Evolutionary conservation across 2,888 invertebrate genomes (phyloP).

Genomic region (Microctonus brassicae): DNA sequence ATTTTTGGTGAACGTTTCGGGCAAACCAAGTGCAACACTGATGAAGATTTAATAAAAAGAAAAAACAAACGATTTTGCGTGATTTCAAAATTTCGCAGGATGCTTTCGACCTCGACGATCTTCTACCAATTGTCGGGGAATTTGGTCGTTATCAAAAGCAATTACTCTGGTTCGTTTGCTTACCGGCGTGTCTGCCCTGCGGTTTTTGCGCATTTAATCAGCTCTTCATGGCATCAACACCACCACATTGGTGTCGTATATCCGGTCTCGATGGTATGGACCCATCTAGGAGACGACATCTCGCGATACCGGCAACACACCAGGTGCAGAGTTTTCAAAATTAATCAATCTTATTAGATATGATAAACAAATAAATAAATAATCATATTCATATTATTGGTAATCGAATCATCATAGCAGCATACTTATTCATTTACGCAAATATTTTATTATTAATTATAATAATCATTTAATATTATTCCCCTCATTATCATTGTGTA

Average conservation of each 20-base stretch:
- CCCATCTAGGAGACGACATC: conserved; percentile 69
- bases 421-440: neutral
- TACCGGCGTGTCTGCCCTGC: conserved; percentile 91
- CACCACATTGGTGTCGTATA: conserved; percentile 87
- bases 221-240: conserved; percentile 90
- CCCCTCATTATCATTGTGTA: neutral
- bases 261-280: conserved; percentile 74
- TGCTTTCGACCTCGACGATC: conserved; percentile 85
- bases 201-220: conserved; percentile 95
- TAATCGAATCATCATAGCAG: neutral
- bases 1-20: neutral
- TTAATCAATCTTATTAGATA: neutral
- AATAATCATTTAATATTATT: neutral
- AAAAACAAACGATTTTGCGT: conserved; percentile 8
- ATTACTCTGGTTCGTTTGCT: conserved; percentile 86
- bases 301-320: conserved; percentile 75
- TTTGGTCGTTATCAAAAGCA: conserved; percentile 91
- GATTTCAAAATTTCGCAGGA: conserved; percentile 62
- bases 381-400: neutral
- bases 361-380: neutral
- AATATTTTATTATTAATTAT: too few relatives aligned
- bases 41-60: neutral
- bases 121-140: conserved; percentile 88
- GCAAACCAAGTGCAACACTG: neutral
- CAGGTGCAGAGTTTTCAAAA: conserved; percentile 43